Conservation (phyloP, 2,113 vertebrate species). For the Smithornis capensis region DNA sequence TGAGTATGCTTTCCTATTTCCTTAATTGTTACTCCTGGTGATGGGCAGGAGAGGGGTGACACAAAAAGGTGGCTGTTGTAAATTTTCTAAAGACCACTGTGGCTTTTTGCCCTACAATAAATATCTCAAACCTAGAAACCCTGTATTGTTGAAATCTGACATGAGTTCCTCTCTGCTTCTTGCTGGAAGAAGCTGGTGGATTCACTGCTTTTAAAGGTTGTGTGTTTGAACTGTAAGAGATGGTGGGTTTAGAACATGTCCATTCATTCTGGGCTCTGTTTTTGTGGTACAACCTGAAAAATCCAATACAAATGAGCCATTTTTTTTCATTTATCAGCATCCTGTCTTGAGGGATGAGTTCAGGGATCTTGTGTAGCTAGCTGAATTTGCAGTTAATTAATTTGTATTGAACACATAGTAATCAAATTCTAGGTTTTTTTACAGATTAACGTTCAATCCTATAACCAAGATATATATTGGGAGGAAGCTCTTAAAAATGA, state of each 20-base stretch:
- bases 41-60: too few relatives aligned
- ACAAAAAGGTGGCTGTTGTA: not conserved
- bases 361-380: not conserved
- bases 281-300: not conserved
- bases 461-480: not conserved
- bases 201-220: not conserved
- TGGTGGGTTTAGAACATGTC: not conserved
- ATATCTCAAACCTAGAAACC: not conserved
- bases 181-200: not conserved
- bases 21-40: not conserved
- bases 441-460: not conserved
- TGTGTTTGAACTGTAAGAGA: not conserved
- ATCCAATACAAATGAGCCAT: not conserved
- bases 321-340: not conserved
- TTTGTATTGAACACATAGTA: not conserved
- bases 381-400: not conserved
- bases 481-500: not conserved
- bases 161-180: not conserved
- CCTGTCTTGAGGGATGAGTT: not conserved
- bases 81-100: not conserved
- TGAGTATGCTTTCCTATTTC: not conserved
- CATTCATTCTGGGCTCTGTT: not conserved
- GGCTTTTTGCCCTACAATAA: not conserved
- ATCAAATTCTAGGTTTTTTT: not conserved
- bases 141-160: not conserved